Evolutionary conservation across 1,140 invertebrate genomes (phyloP).

Genomic region (Atopsyche davidsoni): DNA sequence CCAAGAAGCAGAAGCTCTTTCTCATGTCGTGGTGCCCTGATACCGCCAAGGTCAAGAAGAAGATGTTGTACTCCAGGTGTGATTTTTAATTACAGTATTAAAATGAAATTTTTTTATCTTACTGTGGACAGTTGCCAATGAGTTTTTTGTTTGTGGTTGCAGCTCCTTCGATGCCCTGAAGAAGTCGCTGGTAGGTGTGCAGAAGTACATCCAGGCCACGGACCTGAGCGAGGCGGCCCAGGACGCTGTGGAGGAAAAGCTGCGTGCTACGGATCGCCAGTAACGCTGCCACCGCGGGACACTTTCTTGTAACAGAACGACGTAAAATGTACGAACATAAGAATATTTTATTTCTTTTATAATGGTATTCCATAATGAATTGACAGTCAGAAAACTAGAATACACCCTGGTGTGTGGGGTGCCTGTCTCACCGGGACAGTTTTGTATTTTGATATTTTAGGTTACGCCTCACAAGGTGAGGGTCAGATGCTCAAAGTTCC

Average conservation of each 20-base stretch:
- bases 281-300: no score
- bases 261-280: slow-evolving; percentile 87
- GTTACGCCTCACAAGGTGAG: no score
- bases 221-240: slow-evolving; percentile 86
- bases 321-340: no score
- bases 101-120: neutral
- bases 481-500: no score
- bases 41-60: slow-evolving; percentile 95
- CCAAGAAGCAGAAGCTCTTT: slow-evolving; percentile 93
- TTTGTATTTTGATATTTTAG: no score
- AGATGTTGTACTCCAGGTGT: slow-evolving; percentile 94
- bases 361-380: no score
- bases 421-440: no score
- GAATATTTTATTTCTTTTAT: no score
- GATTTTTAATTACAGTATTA: neutral
- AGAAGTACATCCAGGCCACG: slow-evolving; percentile 95
- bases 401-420: no score
- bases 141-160: slow-evolving; percentile 31
- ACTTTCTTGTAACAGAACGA: no score
- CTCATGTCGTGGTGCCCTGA: slow-evolving; percentile 97
- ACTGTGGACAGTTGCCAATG: neutral
- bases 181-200: slow-evolving; percentile 90
- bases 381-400: no score
- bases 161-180: slow-evolving; percentile 94
- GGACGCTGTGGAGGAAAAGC: slow-evolving; percentile 86